Evolutionary conservation across 53 echinoderm and acorn worm genomes (phyloP).

Genomic region (Astropecten irregularis): DNA sequence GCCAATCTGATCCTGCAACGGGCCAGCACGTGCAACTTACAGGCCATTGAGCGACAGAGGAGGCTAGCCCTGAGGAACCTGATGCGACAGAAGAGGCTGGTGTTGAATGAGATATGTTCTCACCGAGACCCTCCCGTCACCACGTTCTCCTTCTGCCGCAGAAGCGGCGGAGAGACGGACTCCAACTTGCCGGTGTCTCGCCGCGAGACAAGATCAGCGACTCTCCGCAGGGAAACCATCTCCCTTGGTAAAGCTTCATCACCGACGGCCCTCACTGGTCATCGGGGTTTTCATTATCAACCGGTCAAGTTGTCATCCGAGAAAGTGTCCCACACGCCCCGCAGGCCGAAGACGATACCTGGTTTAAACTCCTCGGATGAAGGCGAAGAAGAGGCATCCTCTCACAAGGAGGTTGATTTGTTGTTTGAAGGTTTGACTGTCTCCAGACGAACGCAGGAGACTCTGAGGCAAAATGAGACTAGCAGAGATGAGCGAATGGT

Average conservation of each 20-base stretch:
- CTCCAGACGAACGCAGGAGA: conserved; percentile 38
- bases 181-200: not conserved
- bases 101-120: conserved; percentile 11
- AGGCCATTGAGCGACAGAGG: conserved; percentile 25
- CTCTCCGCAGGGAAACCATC: conserved; percentile 30
- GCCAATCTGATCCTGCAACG: conserved; percentile 49
- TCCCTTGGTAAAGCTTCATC: not conserved
- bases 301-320: not conserved
- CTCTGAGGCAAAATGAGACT: conserved; percentile 3
- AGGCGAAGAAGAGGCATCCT: not conserved
- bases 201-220: conserved; percentile 39
- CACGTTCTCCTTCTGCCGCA: not conserved
- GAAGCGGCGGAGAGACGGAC: not conserved
- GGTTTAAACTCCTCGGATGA: not conserved
- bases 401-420: conserved; percentile 8
- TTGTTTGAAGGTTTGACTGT: conserved; percentile 39
- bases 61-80: conserved; percentile 25
- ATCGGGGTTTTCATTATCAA: not conserved
- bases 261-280: not conserved
- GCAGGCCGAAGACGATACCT: not conserved
- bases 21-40: conserved; percentile 12
- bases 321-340: not conserved
- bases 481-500: not conserved
- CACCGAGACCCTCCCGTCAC: not conserved
- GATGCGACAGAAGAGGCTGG: conserved; percentile 29